Percentiles rank a stretch among this genome's conserved stretches.
Conservation (phyloP, 2,797 vertebrate genomes). For the Poeciliopsis infans region DNA sequence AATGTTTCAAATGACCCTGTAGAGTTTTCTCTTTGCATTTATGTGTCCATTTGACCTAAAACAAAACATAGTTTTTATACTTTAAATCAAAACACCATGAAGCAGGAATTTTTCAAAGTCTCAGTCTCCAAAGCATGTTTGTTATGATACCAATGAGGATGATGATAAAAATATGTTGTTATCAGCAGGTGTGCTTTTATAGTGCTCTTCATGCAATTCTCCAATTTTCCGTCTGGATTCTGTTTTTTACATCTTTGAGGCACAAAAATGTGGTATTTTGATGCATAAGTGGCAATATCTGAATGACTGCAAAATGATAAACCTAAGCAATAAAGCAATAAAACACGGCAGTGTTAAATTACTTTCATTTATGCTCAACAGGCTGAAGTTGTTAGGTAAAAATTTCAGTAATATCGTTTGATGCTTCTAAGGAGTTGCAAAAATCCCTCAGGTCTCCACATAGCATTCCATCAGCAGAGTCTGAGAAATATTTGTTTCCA, state of each 20-base stretch:
- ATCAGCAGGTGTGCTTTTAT: not conserved
- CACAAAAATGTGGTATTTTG: not conserved
- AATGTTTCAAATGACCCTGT: not conserved
- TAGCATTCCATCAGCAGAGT: not conserved
- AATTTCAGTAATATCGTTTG: not conserved
- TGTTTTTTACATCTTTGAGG: not conserved
- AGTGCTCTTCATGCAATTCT: not conserved
- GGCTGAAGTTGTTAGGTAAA: constrained; percentile 1
- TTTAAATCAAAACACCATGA: not conserved
- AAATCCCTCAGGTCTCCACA: not conserved
- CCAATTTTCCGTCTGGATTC: not conserved
- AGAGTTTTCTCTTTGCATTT: not conserved
- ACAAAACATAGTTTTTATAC: not conserved
- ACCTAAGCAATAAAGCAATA: not conserved
- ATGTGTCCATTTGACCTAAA: not conserved
- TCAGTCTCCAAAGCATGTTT: not conserved
- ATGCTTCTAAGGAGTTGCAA: not conserved
- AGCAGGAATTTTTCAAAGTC: not conserved
- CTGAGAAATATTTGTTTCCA: not conserved
- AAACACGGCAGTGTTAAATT: not conserved
- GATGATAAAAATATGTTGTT: not conserved
- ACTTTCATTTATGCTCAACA: constrained; percentile 1
- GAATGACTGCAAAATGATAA: constrained; percentile 5
- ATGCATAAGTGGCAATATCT: not conserved
- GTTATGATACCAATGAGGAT: not conserved